Conservation (phyloP, 2,888 invertebrate species). For the Uropetala carovei region DNA sequence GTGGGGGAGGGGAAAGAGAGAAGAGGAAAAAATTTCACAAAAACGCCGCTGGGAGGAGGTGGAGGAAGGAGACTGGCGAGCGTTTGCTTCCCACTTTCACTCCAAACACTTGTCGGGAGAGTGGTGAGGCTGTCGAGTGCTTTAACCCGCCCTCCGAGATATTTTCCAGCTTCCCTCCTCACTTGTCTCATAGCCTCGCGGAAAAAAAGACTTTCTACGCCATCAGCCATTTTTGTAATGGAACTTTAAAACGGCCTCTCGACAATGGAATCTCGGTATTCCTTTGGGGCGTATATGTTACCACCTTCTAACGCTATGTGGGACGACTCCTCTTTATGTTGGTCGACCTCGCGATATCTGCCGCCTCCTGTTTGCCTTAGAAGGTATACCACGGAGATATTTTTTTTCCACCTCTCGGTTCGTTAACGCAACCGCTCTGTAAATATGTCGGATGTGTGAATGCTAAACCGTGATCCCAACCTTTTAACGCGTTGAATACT, state of each 20-base stretch:
- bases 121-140: not conserved
- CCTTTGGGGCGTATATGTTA: not conserved
- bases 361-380: too few relatives aligned
- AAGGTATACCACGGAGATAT: too few relatives aligned
- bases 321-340: not conserved
- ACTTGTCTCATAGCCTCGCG: not conserved
- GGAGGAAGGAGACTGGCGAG: not conserved
- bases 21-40: too few relatives aligned
- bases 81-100: not conserved
- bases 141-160: not conserved
- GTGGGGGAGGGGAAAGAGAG: too few relatives aligned
- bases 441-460: too few relatives aligned
- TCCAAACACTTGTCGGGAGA: not conserved
- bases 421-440: too few relatives aligned
- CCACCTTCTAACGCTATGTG: too few relatives aligned
- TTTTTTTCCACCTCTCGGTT: too few relatives aligned
- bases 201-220: slow-evolving; percentile 28
- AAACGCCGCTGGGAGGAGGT: not conserved
- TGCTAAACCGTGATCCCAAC: too few relatives aligned
- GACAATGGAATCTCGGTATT: not conserved
- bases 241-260: not conserved
- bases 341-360: not conserved
- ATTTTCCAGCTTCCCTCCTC: not conserved
- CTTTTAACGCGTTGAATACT: too few relatives aligned
- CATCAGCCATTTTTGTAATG: slow-evolving; percentile 24